phyloP scores from a whole-genome alignment of 2,113 vertebrate species.

The Saguinus midas region DNA sequence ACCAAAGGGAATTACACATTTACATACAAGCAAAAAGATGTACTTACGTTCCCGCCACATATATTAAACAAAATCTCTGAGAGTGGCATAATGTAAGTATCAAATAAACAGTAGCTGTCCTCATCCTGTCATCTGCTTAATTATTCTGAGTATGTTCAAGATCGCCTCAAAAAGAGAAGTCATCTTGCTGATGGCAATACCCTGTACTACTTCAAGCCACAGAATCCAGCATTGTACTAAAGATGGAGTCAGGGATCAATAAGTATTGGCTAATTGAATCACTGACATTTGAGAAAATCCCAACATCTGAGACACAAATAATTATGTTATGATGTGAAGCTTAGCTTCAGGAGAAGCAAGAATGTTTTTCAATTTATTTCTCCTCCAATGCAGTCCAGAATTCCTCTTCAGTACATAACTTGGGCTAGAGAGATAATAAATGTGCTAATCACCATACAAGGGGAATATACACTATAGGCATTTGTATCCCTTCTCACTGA shows the following conservation, averaged over 20 bases:
- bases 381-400: neutral
- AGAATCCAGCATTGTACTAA: neutral
- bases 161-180: neutral
- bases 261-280: slow-evolving; percentile 52
- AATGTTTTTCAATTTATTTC: slow-evolving; percentile 49
- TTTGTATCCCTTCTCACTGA: neutral
- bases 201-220: neutral
- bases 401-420: neutral
- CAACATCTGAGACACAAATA: slow-evolving; percentile 61
- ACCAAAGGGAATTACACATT: neutral
- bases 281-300: slow-evolving; percentile 67
- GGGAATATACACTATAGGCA: neutral
- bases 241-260: slow-evolving; percentile 38
- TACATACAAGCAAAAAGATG: neutral
- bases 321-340: slow-evolving; percentile 39
- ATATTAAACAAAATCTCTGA: neutral
- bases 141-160: neutral
- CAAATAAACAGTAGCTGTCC: neutral
- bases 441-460: neutral
- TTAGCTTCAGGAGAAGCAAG: slow-evolving; percentile 27
- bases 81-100: neutral
- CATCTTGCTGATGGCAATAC: neutral
- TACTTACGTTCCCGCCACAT: neutral
- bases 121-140: neutral
- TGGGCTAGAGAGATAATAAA: neutral